Evolutionary conservation across 2,797 vertebrate species (phyloP), one percentile per base, ranked within the genome.

Genomic region (Synaphobranchus kaupii): DNA sequence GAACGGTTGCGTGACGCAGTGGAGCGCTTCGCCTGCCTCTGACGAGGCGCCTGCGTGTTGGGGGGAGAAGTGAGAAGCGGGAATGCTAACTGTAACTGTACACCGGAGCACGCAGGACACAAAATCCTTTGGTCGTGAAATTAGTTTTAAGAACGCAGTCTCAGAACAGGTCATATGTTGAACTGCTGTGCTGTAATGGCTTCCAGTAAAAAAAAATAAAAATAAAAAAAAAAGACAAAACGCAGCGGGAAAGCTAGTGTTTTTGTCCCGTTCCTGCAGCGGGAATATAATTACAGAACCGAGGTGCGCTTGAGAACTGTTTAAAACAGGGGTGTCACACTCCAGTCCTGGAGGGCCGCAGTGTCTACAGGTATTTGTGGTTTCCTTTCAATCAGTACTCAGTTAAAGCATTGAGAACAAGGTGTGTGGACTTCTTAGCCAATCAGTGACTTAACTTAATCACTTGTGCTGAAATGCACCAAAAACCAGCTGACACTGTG

Each of bases 61-160:
- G 10, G 34, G 34, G 10, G 28, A 39, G 71, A 34, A 12, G 12
- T 12, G 10, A 34, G 71, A 2, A 0, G 31, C 34, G 71, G 34
- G 28, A 39, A 39, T 20, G 34, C 71, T 39, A 15, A 76, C 34
- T 39, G 28, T 76, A 39, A 71, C n/a, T 3, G n/a, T 7, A 39
- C 31, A 20, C 1, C 12, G 39, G 73, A 78, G 20, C 73, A 1
- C 13, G 9, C 73, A 44, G 17, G 68, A 71, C 1, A 34, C 68
- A 71, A 71, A 47, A 44, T 22, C 73, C 39, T 78, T 78, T 78
- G 73, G 73, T 44, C 20, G 39, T 78, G 73, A 78, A 78, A 78
- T 78, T 78, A 44, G 31, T 39, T 39, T 76, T 15, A 44, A 22
- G 34, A 78, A 25, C 4, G 3, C 73, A 22, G 39, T 8, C 34